phyloP scores from a whole-genome alignment of 2,113 vertebrate genomes.

The Galbula dea region DNA sequence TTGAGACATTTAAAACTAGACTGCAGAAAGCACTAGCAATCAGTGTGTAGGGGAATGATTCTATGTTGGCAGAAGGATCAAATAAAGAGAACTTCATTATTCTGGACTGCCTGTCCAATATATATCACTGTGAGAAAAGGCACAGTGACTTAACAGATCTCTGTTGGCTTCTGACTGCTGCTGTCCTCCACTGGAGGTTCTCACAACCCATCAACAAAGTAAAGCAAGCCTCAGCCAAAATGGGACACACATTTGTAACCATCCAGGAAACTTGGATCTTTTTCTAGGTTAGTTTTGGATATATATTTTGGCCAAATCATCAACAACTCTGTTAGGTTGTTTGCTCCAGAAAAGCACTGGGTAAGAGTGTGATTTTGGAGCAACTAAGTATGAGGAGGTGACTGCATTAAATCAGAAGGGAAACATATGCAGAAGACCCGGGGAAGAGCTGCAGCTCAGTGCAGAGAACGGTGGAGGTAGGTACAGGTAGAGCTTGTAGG shows the following conservation, averaged over 20 bases:
- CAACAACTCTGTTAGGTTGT: neutral
- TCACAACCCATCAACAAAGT: neutral
- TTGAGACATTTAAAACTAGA: neutral
- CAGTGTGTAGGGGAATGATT: neutral
- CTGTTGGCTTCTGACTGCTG: neutral
- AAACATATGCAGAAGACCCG: neutral
- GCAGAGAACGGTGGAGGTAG: neutral
- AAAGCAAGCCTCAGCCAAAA: neutral
- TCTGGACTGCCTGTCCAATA: neutral
- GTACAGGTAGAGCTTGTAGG: neutral
- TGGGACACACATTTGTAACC: neutral
- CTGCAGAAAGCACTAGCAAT: neutral
- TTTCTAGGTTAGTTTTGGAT: neutral
- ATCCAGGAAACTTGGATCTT: neutral
- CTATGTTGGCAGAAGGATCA: neutral
- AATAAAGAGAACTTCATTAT: constrained; percentile 11
- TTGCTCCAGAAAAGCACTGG: neutral
- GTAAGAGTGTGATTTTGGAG: neutral
- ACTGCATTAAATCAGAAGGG: neutral
- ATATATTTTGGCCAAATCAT: neutral
- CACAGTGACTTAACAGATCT: neutral
- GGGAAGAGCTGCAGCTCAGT: neutral
- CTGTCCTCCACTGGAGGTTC: neutral
- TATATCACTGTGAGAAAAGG: neutral
- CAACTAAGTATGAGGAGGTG: neutral